Evolutionary conservation across 2,113 vertebrate genomes (phyloP), one percentile per base, ranked within the genome.

Genomic region (Talpa occidentalis): DNA sequence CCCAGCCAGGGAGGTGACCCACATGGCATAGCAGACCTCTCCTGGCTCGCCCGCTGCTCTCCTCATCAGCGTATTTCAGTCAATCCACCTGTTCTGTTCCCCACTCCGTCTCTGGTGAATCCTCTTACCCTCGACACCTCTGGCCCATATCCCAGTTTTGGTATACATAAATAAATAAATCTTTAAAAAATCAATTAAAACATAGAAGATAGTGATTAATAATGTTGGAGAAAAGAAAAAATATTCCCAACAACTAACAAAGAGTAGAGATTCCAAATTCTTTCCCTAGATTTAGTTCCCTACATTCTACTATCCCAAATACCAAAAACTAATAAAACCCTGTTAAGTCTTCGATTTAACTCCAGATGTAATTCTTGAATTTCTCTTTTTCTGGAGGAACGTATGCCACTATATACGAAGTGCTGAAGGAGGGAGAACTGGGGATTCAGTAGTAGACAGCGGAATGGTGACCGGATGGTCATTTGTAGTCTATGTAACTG

Each of bases 131-230:
- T n/a, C n/a, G n/a, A n/a, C n/a, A n/a, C n/a, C n/a, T n/a, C n/a
- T n/a, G n/a, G n/a, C n/a, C n/a, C n/a, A n/a, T n/a, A n/a, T n/a
- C n/a, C n/a, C n/a, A n/a, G n/a, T n/a, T n/a, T n/a, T n/a, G n/a
- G n/a, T n/a, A n/a, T n/a, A n/a, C n/a, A n/a, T n/a, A n/a, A n/a
- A n/a, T n/a, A n/a, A n/a, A n/a, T n/a, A n/a, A n/a, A n/a, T n/a
- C n/a, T n/a, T n/a, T n/a, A n/a, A n/a, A 47, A 94, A 94, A 74
- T 32, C 1, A 54, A 24, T 66, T 54, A 89, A 90, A 91, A 91
- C 30, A n/a, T 8, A 72, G 21, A 28, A 32, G 14, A n/a, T 14
- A 64, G 8, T 82, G 16, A 74, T 92, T 83, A 80, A 67, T 44
- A 84, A 70, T 49, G 35, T 16, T 93, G 28, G 32, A 21, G 54